A percentile compares a stretch with the other conserved stretches of the same genome.
phyloP scores from a whole-genome alignment of 2,113 vertebrate species.

The Rhipidura dahli region DNA sequence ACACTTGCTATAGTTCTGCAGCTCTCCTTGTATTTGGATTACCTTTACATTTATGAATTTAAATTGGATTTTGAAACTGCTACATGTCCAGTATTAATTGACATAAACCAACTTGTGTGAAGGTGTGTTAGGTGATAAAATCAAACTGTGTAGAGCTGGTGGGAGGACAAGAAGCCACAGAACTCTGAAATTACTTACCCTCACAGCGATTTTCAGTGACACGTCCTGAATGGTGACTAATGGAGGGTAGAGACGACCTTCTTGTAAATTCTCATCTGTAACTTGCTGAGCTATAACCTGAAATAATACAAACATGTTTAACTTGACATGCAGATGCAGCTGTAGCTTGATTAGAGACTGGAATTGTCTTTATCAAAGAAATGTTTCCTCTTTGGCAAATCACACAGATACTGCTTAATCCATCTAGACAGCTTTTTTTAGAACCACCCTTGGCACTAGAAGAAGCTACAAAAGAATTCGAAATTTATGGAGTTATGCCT shows the following conservation, averaged over 20 bases:
- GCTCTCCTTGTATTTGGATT: background rate
- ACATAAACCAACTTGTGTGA: background rate
- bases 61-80: background rate
- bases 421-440: background rate
- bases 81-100: background rate
- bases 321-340: background rate
- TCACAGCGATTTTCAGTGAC: conserved; percentile 88
- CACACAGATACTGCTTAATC: background rate
- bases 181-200: conserved; percentile 69
- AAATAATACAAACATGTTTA: background rate
- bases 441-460: background rate
- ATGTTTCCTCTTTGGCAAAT: background rate
- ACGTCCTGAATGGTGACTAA: conserved; percentile 85
- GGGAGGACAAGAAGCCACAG: background rate
- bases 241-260: conserved; percentile 92
- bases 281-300: conserved; percentile 90
- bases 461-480: background rate
- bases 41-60: background rate
- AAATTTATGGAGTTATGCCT: rapidly evolving
- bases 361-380: background rate
- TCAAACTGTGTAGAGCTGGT: rapidly evolving
- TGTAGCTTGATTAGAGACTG: background rate
- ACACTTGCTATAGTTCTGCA: background rate
- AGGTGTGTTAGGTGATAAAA: background rate
- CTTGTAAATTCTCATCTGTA: conserved; percentile 83